Percentiles rank a stretch among this genome's conserved stretches.
These are phyloP conservation scores for Trissoscelio sp. DNA, from an alignment of 2,888 invertebrate species.

Conservation along the genomic window DNA sequence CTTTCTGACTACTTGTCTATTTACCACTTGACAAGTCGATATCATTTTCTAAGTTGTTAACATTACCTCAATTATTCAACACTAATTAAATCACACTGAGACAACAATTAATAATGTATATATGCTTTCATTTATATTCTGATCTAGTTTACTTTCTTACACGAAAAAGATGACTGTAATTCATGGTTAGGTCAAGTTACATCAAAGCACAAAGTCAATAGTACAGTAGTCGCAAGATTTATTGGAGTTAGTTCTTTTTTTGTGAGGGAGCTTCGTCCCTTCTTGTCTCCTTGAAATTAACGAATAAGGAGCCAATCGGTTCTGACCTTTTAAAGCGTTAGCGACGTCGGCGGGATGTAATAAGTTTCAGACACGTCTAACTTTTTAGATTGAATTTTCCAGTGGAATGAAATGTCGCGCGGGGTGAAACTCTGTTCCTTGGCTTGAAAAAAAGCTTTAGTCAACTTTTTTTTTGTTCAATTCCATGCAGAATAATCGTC, in stretches of 20 bases:
- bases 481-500: conserved; percentile 61
- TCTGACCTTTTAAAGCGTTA: conserved; percentile 15
- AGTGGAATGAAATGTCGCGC: conserved; percentile 42
- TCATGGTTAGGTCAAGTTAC: background rate
- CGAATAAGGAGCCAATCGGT: conserved; percentile 40
- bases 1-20: conserved; percentile 7
- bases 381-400: conserved; percentile 61
- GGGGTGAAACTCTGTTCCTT: conserved; percentile 1
- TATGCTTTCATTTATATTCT: background rate
- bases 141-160: too few species aligned
- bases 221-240: background rate
- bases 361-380: conserved; percentile 57
- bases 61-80: background rate
- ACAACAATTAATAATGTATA: too few species aligned
- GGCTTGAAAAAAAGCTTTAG: conserved; percentile 31
- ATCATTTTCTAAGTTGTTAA: background rate
- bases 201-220: conserved; percentile 1
- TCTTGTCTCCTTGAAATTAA: conserved; percentile 17
- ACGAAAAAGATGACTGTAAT: background rate
- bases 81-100: too few species aligned
- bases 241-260: conserved; percentile 1
- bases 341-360: conserved; percentile 41
- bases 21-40: conserved; percentile 28
- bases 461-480: conserved; percentile 46
- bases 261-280: background rate